phyloP scores from a whole-genome alignment of 1,140 invertebrate genomes.

The Aphelenchoides avenae region DNA sequence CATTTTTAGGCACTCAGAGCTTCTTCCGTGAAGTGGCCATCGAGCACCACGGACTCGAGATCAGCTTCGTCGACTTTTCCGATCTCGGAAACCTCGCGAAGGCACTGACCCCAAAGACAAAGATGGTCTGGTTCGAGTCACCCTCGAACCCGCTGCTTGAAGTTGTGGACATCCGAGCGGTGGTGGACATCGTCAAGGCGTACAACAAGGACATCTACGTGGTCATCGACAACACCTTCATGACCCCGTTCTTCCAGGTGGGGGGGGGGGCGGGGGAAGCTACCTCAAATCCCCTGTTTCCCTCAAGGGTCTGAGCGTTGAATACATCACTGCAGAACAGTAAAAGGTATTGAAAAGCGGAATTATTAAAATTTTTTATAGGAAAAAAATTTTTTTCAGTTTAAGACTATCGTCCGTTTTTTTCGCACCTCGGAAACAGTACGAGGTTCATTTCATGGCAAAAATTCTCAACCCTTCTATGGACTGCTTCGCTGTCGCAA shows the following conservation, averaged over 20 bases:
- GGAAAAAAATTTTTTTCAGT: no score
- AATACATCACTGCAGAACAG: no score
- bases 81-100: conserved; percentile 69
- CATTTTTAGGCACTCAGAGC: conserved; percentile 67
- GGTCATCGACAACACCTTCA: conserved; percentile 92
- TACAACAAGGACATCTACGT: conserved; percentile 70
- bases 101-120: conserved; percentile 76
- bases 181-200: conserved; percentile 67
- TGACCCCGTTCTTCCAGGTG: conserved; percentile 89
- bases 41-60: conserved; percentile 21
- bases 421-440: no score
- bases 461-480: conserved; percentile 16
- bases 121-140: conserved; percentile 91
- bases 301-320: no score
- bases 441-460: neutral
- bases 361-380: conserved; percentile 16
- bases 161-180: conserved; percentile 77
- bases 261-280: no score
- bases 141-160: conserved; percentile 93
- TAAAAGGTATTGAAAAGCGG: no score
- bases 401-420: no score
- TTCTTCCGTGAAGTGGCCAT: conserved; percentile 64
- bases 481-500: no score
- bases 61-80: conserved; percentile 73
- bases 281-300: no score